Conservation (phyloP, 1,140 invertebrate species). For the Drosophila setifemur region DNA sequence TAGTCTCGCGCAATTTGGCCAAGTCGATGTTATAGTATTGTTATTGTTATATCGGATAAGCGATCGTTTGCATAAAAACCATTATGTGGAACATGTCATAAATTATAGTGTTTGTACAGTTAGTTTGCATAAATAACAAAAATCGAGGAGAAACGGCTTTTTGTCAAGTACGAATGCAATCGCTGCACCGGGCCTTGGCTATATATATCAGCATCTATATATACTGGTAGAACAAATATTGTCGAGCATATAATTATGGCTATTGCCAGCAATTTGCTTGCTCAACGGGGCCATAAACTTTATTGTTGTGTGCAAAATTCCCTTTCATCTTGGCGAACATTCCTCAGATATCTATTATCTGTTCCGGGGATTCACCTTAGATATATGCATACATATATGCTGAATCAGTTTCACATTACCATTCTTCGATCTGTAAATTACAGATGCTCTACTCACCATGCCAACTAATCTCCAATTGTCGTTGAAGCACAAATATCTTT, state of each 20-base stretch:
- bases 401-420: background rate
- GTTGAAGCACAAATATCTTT: constrained; percentile 82
- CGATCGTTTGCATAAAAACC: constrained; percentile 77
- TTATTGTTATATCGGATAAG: constrained; percentile 73
- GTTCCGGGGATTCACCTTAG: background rate
- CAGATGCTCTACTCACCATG: constrained; percentile 82
- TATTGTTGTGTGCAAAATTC: constrained; percentile 23
- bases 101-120: constrained; percentile 78
- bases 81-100: constrained; percentile 79
- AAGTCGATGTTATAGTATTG: constrained; percentile 47
- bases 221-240: constrained; percentile 24
- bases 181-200: constrained; percentile 35
- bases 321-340: constrained; percentile 33
- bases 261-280: constrained; percentile 34
- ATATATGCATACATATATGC: too few relatives aligned
- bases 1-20: constrained; percentile 71
- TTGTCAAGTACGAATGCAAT: constrained; percentile 72
- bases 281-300: constrained; percentile 44
- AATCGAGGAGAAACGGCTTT: background rate
- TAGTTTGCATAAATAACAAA: constrained; percentile 68
- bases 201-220: constrained; percentile 25
- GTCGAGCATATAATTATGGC: constrained; percentile 49
- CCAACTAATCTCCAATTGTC: constrained; percentile 82
- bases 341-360: background rate
- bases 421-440: background rate